Evolutionary conservation across 2,888 invertebrate species (phyloP).

Genomic region (Mycalesis mineus): DNA sequence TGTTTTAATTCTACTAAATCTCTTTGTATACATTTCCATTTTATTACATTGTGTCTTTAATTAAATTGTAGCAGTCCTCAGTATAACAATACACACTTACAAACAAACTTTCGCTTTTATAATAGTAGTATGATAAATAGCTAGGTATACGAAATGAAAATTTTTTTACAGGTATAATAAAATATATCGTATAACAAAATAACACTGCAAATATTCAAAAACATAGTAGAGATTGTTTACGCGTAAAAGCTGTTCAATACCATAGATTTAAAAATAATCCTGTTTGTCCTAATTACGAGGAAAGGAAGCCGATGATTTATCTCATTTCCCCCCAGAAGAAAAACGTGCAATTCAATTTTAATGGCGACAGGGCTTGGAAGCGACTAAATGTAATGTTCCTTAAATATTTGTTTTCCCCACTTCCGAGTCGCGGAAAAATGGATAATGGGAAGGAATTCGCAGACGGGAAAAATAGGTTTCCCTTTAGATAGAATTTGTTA

Average conservation of each 20-base stretch:
- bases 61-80: no score
- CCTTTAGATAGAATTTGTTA: not conserved
- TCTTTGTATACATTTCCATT: no score
- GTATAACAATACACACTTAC: no score
- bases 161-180: no score
- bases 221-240: no score
- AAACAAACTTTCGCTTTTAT: no score
- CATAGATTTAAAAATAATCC: not conserved
- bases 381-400: not conserved
- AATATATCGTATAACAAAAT: not conserved
- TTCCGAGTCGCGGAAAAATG: not conserved
- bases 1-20: no score
- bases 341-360: not conserved
- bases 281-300: not conserved
- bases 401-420: conserved; percentile 8
- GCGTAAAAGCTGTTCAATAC: no score
- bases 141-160: no score
- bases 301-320: not conserved
- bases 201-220: no score
- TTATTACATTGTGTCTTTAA: no score
- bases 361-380: not conserved
- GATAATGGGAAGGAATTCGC: not conserved
- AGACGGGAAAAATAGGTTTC: not conserved
- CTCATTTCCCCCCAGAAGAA: not conserved
- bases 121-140: no score